phyloP scores from a whole-genome alignment of 2,888 invertebrate genomes.

The Lasioglossum oenotherae region DNA sequence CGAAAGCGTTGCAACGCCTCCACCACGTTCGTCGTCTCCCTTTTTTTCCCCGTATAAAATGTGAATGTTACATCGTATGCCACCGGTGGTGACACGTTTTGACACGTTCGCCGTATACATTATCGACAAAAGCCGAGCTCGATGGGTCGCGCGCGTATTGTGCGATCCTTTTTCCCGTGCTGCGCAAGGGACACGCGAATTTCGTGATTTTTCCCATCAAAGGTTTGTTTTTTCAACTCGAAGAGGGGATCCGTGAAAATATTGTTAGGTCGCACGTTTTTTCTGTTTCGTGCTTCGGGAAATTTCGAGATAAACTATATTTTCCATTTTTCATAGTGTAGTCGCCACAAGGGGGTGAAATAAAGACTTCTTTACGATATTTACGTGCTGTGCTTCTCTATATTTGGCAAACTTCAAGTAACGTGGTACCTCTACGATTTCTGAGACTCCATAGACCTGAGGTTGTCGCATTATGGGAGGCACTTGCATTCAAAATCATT shows the following conservation, averaged over 20 bases:
- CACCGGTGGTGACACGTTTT: conserved; percentile 35
- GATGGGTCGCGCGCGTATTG: not conserved
- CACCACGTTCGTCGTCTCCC: not conserved
- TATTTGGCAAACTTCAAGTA: too few species aligned
- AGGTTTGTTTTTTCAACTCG: not conserved
- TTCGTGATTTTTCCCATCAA: not conserved
- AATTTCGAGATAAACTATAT: not conserved
- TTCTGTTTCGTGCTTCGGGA: not conserved
- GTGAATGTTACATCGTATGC: conserved; percentile 30
- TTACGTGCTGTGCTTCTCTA: too few species aligned
- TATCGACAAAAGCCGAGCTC: conserved; percentile 37
- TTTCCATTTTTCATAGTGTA: not conserved
- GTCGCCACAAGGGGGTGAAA: too few species aligned
- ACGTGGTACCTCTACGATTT: too few species aligned
- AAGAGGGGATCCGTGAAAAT: not conserved
- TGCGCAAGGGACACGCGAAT: conserved; percentile 4
- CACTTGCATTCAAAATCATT: too few species aligned
- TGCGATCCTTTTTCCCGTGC: not conserved
- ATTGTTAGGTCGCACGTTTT: not conserved
- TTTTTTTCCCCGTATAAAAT: conserved; percentile 25
- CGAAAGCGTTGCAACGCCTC: conserved; percentile 16
- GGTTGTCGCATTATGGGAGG: too few species aligned
- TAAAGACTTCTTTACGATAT: too few species aligned
- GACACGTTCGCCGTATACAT: conserved; percentile 29
- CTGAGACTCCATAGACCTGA: too few species aligned